Percentiles rank a stretch among this genome's conserved stretches.
Evolutionary conservation across 2,888 invertebrate genomes (phyloP).

Genomic region (Zonitis immaculata): DNA sequence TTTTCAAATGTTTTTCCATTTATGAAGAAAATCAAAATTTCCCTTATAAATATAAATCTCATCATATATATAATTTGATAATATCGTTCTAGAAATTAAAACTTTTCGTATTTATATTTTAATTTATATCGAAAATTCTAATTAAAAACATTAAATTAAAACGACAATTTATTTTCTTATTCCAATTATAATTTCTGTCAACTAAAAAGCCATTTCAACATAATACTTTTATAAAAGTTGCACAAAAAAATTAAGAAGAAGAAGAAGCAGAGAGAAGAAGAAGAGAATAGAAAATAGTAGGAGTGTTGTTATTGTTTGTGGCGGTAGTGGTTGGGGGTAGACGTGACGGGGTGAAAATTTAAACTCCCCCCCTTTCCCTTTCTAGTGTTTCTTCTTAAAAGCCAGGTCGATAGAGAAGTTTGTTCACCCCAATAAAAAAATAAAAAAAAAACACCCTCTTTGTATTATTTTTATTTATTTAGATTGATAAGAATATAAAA

Average conservation of each 20-base stretch:
- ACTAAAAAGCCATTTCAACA: too few species aligned
- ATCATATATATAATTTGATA: neutral
- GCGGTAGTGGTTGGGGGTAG: neutral
- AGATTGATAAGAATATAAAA: too few species aligned
- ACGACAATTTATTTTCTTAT: constrained; percentile 42
- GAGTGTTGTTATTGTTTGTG: neutral
- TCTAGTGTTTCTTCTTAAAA: constrained; percentile 32
- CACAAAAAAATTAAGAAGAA: too few species aligned
- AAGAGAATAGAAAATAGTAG: neutral
- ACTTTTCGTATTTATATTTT: neutral
- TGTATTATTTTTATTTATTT: too few species aligned
- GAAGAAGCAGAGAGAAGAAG: too few species aligned
- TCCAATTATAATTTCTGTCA: constrained; percentile 40
- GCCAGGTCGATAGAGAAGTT: constrained; percentile 42
- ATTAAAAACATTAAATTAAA: constrained; percentile 39
- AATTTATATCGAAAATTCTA: constrained; percentile 22
- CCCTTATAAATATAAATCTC: neutral
- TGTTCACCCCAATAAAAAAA: constrained; percentile 36
- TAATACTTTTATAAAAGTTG: constrained; percentile 38
- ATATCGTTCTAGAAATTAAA: neutral
- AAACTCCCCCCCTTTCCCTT: constrained; percentile 30
- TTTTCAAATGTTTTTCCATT: neutral
- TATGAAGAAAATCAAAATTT: neutral
- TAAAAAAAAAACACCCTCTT: too few species aligned
- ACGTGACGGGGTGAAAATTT: constrained; percentile 29